Evolutionary conservation across 2,888 invertebrate species (phyloP).

Genomic region (Hecatera dysodea): DNA sequence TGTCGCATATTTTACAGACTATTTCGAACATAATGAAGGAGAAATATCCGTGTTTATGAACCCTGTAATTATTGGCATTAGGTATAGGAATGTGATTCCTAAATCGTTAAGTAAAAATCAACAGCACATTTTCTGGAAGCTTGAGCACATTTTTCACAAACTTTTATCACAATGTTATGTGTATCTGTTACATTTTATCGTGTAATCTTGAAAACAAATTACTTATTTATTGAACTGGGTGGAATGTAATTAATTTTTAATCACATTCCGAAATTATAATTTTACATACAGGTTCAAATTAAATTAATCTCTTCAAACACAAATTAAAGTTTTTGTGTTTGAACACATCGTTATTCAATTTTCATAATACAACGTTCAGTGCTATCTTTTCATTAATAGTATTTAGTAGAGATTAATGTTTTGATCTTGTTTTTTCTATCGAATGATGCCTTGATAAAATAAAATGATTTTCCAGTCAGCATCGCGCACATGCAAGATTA

Average conservation of each 20-base stretch:
- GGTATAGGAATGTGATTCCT: neutral
- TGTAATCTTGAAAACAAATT: neutral
- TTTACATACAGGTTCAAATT: neutral
- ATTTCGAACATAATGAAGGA: constrained; percentile 36
- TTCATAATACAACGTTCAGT: neutral
- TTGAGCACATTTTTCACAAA: neutral
- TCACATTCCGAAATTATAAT: neutral
- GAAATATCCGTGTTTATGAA: constrained; percentile 20
- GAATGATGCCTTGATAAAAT: too few species aligned
- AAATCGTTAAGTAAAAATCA: neutral
- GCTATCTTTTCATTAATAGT: too few species aligned
- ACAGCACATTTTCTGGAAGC: neutral
- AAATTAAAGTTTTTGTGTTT: neutral
- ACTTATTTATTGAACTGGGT: neutral
- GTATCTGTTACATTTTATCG: neutral
- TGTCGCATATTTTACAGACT: constrained; percentile 38
- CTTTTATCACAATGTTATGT: neutral
- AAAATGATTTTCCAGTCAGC: too few species aligned
- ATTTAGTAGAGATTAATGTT: too few species aligned
- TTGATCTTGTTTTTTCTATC: too few species aligned
- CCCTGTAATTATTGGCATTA: constrained; percentile 15
- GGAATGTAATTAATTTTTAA: constrained; percentile 2
- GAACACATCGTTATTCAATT: neutral
- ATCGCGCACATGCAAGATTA: too few species aligned
- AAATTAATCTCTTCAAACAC: constrained; percentile 13